Percentiles rank a stretch among this genome's conserved stretches.
phyloP scores from a whole-genome alignment of 2,113 vertebrate genomes.

The Apistogramma diplotaenia region DNA sequence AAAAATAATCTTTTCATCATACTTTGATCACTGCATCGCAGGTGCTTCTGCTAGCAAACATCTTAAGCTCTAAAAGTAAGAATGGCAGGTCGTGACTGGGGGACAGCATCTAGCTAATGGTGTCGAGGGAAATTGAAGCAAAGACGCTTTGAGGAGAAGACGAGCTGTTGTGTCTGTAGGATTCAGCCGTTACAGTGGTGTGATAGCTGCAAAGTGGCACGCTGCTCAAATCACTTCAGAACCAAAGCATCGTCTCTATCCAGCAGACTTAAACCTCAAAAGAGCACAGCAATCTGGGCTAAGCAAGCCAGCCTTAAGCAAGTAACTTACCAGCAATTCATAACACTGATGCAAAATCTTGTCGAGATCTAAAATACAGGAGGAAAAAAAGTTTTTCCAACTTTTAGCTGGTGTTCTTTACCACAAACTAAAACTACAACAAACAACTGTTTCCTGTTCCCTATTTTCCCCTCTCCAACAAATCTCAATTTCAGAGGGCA shows the following conservation, averaged over 20 bases:
- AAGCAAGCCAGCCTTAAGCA: constrained; percentile 17
- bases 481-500: neutral
- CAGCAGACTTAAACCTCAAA: neutral
- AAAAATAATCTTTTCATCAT: neutral
- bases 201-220: neutral
- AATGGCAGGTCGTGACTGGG: neutral
- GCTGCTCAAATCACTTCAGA: neutral
- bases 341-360: constrained; percentile 28
- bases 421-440: neutral
- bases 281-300: neutral
- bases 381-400: neutral
- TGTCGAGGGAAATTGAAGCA: neutral
- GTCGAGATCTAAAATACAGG: neutral
- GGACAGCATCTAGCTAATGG: neutral
- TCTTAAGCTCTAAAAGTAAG: neutral
- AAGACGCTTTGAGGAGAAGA: neutral
- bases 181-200: neutral
- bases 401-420: neutral
- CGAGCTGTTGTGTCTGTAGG: neutral
- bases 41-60: neutral
- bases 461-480: neutral
- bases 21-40: neutral
- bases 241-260: neutral
- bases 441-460: neutral
- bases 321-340: constrained; percentile 61